A percentile compares a stretch with the other conserved stretches of the same genome.
These are phyloP conservation scores for Thereuonema tuberculata DNA, from an alignment of 1,140 invertebrate genomes.

Conservation along the genomic window DNA sequence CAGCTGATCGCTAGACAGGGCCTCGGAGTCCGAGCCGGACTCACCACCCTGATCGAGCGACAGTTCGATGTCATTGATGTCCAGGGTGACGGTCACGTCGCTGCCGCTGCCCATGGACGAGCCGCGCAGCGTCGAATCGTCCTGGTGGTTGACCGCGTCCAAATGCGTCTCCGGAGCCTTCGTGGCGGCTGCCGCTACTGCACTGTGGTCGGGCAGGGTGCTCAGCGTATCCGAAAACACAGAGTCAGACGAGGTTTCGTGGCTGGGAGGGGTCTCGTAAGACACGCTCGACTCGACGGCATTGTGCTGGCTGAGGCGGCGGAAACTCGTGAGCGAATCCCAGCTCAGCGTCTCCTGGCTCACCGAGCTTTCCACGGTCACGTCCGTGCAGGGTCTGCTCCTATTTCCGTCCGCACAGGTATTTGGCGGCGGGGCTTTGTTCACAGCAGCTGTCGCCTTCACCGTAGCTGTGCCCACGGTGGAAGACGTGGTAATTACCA, in stretches of 20 bases:
- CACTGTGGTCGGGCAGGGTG: not conserved
- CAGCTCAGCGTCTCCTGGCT: not conserved
- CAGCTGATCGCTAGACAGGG: not conserved
- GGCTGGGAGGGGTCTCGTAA: conserved; percentile 5
- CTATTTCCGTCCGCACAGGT: not conserved
- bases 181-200: not conserved
- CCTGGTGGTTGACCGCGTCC: not conserved
- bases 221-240: conserved; percentile 7
- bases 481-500: not conserved
- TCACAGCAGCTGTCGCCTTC: not conserved
- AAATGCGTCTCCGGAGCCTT: not conserved
- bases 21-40: not conserved
- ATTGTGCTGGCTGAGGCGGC: not conserved
- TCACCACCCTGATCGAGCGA: not conserved
- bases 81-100: not conserved
- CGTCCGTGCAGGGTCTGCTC: too few relatives aligned
- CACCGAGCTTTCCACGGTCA: not conserved
- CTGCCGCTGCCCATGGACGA: conserved; percentile 4
- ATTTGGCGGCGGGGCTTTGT: not conserved
- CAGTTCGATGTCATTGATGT: not conserved
- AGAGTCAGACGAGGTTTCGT: conserved; percentile 1
- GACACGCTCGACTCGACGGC: conserved; percentile 2
- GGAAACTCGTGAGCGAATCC: not conserved
- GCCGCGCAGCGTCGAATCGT: not conserved
- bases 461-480: too few relatives aligned